A percentile compares a stretch with the other conserved stretches of the same genome.
Conservation (phyloP, 2,888 invertebrate species). For the Brachylomia viminalis region DNA sequence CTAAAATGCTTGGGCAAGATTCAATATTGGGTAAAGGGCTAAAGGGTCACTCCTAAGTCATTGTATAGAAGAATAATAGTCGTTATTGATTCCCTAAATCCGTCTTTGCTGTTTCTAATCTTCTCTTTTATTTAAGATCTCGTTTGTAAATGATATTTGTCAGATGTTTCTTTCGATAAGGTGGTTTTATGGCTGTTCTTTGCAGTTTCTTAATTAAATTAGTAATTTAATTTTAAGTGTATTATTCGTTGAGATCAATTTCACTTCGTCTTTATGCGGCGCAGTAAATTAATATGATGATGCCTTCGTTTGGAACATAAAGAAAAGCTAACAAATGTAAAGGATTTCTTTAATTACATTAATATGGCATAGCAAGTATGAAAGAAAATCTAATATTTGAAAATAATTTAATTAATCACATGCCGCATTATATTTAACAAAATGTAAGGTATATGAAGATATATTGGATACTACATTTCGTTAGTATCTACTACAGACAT, state of each 20-base stretch:
- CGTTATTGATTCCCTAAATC: constrained; percentile 65
- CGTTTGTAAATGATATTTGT: constrained; percentile 31
- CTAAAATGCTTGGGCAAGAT: constrained; percentile 75
- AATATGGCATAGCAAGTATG: not conserved
- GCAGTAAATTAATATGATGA: constrained; percentile 18
- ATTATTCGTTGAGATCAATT: constrained; percentile 21
- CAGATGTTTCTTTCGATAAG: constrained; percentile 28
- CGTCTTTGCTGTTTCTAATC: constrained; percentile 37
- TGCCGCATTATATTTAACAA: not conserved
- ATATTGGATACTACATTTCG: not conserved
- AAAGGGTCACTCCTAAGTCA: constrained; percentile 63
- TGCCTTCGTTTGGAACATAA: constrained; percentile 10
- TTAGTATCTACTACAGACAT: not conserved
- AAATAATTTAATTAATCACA: not conserved
- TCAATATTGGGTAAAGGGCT: constrained; percentile 71
- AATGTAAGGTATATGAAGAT: not conserved
- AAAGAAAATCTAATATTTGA: not conserved
- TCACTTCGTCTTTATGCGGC: not conserved
- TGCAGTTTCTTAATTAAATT: constrained; percentile 34
- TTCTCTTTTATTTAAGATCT: constrained; percentile 31
- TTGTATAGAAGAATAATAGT: constrained; percentile 72
- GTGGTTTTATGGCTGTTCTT: constrained; percentile 12
- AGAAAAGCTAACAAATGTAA: not conserved
- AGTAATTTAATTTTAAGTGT: constrained; percentile 17
- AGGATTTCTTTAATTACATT: constrained; percentile 7